Evolutionary conservation across 2,888 invertebrate species (phyloP).

Genomic region (Neoascia interrupta): DNA sequence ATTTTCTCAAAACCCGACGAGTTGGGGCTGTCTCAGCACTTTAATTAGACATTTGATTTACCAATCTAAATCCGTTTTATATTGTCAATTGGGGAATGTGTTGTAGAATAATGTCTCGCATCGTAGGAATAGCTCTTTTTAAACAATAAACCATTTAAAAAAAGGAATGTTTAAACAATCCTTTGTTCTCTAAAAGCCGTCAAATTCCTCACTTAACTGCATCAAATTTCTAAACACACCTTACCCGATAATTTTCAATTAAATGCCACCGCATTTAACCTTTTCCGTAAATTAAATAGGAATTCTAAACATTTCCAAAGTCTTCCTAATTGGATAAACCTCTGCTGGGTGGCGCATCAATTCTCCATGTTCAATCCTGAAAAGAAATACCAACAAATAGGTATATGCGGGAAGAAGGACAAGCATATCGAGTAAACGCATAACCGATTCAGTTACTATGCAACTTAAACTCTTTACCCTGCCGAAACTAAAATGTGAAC

Average conservation of each 20-base stretch:
- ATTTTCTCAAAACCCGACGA: too few species aligned
- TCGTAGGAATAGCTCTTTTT: too few species aligned
- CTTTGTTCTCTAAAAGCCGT: conserved; percentile 11
- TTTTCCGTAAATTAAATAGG: conserved; percentile 27
- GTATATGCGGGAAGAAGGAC: conserved; percentile 8
- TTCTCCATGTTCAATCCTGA: too few species aligned
- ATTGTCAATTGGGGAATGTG: too few species aligned
- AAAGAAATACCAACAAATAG: background rate
- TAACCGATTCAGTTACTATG: too few species aligned
- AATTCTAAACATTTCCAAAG: conserved; percentile 28
- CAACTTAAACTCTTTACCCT: too few species aligned
- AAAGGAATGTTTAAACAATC: background rate
- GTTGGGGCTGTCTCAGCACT: too few species aligned
- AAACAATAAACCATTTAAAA: background rate
- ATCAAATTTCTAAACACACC: conserved; percentile 25
- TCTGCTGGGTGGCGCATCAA: conserved; percentile 49
- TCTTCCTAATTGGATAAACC: conserved; percentile 23
- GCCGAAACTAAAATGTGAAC: conserved; percentile 3
- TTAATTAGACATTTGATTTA: too few species aligned
- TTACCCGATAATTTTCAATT: conserved; percentile 39
- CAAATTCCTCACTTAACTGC: conserved; percentile 35
- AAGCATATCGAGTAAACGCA: too few species aligned
- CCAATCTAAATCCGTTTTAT: too few species aligned
- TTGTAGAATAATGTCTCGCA: too few species aligned
- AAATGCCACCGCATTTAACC: conserved; percentile 21